Conservation (phyloP, 2,797 vertebrate species). For the Scarus forsteni region DNA sequence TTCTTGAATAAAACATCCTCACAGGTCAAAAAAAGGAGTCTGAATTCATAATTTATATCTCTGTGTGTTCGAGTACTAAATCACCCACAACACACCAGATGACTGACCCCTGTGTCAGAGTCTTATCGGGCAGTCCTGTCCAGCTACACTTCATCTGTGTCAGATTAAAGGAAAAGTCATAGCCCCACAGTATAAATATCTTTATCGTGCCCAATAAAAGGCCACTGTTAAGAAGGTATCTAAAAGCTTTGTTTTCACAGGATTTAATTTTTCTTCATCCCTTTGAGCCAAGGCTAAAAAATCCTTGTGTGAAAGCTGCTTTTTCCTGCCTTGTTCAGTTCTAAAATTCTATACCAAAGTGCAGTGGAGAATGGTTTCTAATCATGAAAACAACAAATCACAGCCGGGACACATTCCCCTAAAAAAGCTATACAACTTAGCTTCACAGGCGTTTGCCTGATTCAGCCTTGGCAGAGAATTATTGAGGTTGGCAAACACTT, state of each 20-base stretch:
- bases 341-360: conserved; percentile 5
- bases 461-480: conserved; percentile 48
- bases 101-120: not conserved
- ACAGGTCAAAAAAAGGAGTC: too few species aligned
- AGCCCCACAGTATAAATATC: not conserved
- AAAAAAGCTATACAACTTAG: conserved; percentile 39
- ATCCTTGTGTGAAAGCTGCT: not conserved
- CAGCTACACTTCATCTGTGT: not conserved
- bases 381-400: conserved; percentile 27
- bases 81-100: too few species aligned
- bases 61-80: too few species aligned
- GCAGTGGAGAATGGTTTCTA: conserved; percentile 23
- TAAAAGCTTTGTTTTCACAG: not conserved
- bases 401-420: conserved; percentile 25
- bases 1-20: too few species aligned
- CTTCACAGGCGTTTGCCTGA: conserved; percentile 35
- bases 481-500: conserved; percentile 38
- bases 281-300: conserved; percentile 4
- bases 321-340: not conserved
- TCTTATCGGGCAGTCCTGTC: not conserved
- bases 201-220: not conserved
- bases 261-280: not conserved
- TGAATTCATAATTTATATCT: too few species aligned
- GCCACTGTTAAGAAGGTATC: conserved; percentile 8
- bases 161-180: conserved; percentile 11